Percentiles rank a stretch among this genome's conserved stretches.
phyloP scores from a whole-genome alignment of 2,113 vertebrate genomes.

The Gallinago media region DNA sequence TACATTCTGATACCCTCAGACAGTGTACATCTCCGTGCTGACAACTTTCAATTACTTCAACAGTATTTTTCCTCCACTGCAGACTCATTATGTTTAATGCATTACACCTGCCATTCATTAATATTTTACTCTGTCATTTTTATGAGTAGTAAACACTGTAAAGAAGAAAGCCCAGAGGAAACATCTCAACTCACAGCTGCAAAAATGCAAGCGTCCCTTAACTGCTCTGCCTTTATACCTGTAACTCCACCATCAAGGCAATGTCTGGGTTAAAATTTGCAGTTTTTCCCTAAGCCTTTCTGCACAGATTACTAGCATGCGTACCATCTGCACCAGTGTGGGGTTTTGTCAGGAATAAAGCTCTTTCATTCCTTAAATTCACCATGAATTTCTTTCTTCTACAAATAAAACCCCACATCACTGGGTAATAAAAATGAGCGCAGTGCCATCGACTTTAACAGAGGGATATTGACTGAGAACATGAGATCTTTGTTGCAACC shows the following conservation, averaged over 20 bases:
- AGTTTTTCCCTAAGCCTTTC: background rate
- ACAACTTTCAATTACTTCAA: background rate
- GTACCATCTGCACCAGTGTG: fast-evolving
- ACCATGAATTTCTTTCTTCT: background rate
- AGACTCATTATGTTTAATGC: constrained; percentile 18
- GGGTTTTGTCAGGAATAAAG: background rate
- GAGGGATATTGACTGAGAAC: background rate
- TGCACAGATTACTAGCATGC: background rate
- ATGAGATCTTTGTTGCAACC: background rate
- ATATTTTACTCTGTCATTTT: constrained; percentile 33
- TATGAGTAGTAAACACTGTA: constrained; percentile 3
- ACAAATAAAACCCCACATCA: background rate
- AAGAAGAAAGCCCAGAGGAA: constrained; percentile 35
- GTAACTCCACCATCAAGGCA: background rate
- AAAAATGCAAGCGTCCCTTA: background rate
- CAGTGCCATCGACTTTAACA: background rate
- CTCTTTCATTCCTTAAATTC: background rate
- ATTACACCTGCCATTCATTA: constrained; percentile 19
- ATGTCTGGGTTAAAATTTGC: background rate
- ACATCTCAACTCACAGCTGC: background rate
- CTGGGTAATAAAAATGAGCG: background rate
- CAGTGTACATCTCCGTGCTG: background rate
- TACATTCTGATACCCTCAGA: background rate
- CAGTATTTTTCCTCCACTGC: background rate
- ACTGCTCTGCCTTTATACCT: background rate